phyloP scores from a whole-genome alignment of 2,888 invertebrate genomes.

The Drosophila subquinaria region DNA sequence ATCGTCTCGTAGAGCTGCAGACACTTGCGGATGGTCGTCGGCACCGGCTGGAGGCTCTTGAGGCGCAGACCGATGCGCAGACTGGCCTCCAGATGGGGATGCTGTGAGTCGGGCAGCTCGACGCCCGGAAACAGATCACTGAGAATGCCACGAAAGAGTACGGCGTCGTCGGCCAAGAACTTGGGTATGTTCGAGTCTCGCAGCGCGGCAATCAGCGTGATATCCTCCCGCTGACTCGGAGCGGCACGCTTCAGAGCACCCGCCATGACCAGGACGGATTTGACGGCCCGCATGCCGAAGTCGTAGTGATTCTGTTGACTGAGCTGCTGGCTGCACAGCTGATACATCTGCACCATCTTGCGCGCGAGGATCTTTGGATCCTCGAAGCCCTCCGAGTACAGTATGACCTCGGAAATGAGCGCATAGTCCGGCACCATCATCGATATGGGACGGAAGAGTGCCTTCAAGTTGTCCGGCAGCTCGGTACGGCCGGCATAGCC shows the following conservation, averaged over 20 bases:
- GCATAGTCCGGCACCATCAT: slow-evolving; percentile 98
- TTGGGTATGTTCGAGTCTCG: slow-evolving; percentile 96
- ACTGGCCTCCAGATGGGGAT: slow-evolving; percentile 90
- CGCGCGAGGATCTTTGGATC: slow-evolving; percentile 94
- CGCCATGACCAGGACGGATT: slow-evolving; percentile 97
- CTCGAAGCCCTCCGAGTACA: slow-evolving; percentile 97
- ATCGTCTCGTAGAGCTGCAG: slow-evolving; percentile 96
- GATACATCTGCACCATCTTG: slow-evolving; percentile 97
- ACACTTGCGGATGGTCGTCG: slow-evolving; percentile 82
- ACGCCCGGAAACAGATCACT: slow-evolving; percentile 96
- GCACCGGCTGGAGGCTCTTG: slow-evolving; percentile 89
- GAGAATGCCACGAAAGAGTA: slow-evolving; percentile 94
- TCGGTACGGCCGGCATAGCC: slow-evolving; percentile 96
- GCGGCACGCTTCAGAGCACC: slow-evolving; percentile 94
- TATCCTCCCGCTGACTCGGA: slow-evolving; percentile 93
- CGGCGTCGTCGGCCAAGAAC: slow-evolving; percentile 93
- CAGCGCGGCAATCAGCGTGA: slow-evolving; percentile 93
- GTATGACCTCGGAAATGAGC: slow-evolving; percentile 94
- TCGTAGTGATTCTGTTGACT: slow-evolving; percentile 97
- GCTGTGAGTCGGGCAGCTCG: slow-evolving; percentile 91
- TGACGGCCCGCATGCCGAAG: slow-evolving; percentile 97
- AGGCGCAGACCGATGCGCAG: slow-evolving; percentile 87
- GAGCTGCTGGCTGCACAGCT: slow-evolving; percentile 95
- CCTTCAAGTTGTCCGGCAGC: slow-evolving; percentile 94
- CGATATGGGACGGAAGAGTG: slow-evolving; percentile 93